Evolutionary conservation across 1,140 invertebrate genomes (phyloP).

Genomic region (Capitella teleta): DNA sequence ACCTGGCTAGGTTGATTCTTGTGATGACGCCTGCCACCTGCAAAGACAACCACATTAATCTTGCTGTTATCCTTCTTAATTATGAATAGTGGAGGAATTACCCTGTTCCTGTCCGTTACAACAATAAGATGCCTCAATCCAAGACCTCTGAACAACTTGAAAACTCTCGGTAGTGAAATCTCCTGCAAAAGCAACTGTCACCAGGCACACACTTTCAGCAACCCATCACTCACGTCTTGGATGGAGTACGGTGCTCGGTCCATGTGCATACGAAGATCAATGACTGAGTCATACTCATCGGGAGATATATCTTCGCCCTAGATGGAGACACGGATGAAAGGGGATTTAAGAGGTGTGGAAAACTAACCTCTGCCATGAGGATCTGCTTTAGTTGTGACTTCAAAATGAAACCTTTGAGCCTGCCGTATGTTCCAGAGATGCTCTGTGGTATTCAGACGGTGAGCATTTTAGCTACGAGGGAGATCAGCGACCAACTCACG

Average conservation of each 20-base stretch:
- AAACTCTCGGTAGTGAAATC: constrained; percentile 67
- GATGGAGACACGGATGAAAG: neutral
- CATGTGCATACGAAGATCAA: constrained; percentile 5
- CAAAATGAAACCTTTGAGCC: constrained; percentile 5
- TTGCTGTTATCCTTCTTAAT: too few relatives aligned
- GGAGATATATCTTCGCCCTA: neutral
- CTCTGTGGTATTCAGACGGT: neutral
- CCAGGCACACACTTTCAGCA: neutral
- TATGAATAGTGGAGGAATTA: too few relatives aligned
- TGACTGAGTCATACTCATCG: constrained; percentile 1
- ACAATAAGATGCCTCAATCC: constrained; percentile 84
- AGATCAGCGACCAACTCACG: constrained; percentile 2
- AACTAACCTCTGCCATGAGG: neutral
- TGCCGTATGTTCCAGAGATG: neutral
- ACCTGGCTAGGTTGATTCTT: constrained; percentile 7
- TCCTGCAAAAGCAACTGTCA: constrained; percentile 1
- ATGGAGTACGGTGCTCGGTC: constrained; percentile 2
- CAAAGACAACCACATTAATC: neutral
- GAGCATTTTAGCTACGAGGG: too few relatives aligned
- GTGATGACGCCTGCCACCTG: constrained; percentile 11
- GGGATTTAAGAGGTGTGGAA: neutral
- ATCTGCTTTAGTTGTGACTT: neutral
- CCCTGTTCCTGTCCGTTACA: constrained; percentile 4
- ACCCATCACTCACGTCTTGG: neutral
- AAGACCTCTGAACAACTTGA: constrained; percentile 79